Evolutionary conservation across 1,140 invertebrate species (phyloP).

Genomic region (Grapholita molesta): DNA sequence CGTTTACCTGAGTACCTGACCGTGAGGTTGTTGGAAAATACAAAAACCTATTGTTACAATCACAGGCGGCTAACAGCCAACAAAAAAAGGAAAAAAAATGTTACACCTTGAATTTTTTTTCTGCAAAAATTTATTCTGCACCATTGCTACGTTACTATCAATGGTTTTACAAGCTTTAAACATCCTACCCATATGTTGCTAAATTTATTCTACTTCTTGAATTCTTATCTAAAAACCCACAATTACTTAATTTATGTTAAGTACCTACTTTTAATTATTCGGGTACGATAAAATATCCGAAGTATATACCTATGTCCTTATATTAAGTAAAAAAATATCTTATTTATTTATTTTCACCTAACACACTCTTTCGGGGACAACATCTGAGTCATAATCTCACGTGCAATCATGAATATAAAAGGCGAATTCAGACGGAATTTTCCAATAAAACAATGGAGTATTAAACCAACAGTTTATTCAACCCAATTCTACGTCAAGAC

Average conservation of each 20-base stretch:
- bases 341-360: no score
- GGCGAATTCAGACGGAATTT: not conserved
- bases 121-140: no score
- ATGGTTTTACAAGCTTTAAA: no score
- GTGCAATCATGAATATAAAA: not conserved
- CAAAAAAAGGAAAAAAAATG: not conserved
- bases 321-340: no score
- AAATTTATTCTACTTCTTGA: no score
- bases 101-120: not conserved
- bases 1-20: slow-evolving; percentile 6
- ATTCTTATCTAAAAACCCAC: no score
- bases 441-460: slow-evolving; percentile 3
- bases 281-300: no score
- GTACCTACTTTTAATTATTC: no score
- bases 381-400: not conserved
- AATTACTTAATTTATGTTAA: no score
- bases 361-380: not conserved
- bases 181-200: no score
- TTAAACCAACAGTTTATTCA: not conserved
- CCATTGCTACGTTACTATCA: no score
- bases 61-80: not conserved
- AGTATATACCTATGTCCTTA: no score
- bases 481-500: not conserved
- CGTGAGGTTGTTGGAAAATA: not conserved
- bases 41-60: not conserved